These are phyloP conservation scores for Calliopsis andreniformis DNA, from an alignment of 1,140 invertebrate species.

Conservation along the genomic window DNA sequence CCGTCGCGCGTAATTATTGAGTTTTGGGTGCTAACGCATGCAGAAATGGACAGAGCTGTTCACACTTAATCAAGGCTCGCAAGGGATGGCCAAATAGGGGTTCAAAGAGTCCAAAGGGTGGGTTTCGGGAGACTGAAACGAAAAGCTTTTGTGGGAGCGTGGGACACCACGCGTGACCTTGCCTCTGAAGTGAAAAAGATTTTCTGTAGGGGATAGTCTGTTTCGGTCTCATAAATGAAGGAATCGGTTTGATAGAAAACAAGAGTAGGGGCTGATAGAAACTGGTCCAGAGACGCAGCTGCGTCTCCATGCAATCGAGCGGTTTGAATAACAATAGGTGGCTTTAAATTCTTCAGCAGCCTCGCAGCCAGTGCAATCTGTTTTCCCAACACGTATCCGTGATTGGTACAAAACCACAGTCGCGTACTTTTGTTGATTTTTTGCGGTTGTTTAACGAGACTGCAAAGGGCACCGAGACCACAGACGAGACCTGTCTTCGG, in stretches of 20 bases:
- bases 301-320: too few relatives aligned
- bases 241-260: too few relatives aligned
- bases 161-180: too few relatives aligned
- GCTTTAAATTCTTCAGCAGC: background rate
- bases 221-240: too few relatives aligned
- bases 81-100: background rate
- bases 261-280: too few relatives aligned
- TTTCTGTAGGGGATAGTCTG: too few relatives aligned
- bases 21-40: background rate
- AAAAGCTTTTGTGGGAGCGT: background rate
- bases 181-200: too few relatives aligned
- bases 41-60: background rate
- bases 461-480: slow-evolving; percentile 42
- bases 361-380: background rate
- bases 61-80: background rate
- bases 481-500: slow-evolving; percentile 11
- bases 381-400: background rate
- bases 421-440: slow-evolving; percentile 37
- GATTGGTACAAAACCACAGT: slow-evolving; percentile 10
- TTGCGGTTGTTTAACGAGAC: slow-evolving; percentile 42
- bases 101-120: background rate
- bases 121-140: background rate
- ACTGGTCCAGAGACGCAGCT: too few relatives aligned
- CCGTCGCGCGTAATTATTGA: background rate
- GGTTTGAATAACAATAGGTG: background rate